Evolutionary conservation across 2,797 vertebrate species (phyloP).

Genomic region (Microtus californicus): DNA sequence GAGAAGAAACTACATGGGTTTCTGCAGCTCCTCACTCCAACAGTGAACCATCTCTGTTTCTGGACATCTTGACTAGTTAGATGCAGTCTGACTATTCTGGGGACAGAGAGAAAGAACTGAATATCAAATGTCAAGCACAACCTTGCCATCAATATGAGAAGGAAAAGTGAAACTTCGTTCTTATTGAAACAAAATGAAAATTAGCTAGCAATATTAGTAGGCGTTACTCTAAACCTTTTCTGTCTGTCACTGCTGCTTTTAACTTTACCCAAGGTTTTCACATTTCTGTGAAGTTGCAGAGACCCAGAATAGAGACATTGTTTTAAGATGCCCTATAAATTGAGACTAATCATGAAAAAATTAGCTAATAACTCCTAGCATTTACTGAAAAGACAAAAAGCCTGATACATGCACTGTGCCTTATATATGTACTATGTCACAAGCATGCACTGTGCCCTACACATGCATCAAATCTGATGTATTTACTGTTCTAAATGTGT

Average conservation of each 20-base stretch:
- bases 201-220: neutral
- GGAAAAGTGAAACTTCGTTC: constrained; percentile 7
- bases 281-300: neutral
- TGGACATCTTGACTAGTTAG: neutral
- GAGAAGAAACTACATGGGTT: neutral
- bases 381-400: neutral
- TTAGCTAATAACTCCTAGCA: neutral
- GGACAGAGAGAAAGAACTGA: neutral
- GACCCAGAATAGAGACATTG: neutral
- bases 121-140: constrained; percentile 12
- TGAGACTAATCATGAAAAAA: constrained; percentile 13
- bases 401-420: neutral
- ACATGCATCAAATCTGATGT: no score
- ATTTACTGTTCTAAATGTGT: no score
- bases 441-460: neutral
- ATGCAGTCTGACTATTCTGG: constrained; percentile 4
- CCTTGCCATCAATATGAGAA: constrained; percentile 10
- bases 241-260: constrained; percentile 5
- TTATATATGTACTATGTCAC: neutral
- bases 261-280: neutral
- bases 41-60: neutral
- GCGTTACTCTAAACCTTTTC: neutral
- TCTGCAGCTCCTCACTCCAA: neutral
- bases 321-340: constrained; percentile 14
- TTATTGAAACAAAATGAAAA: neutral